Base-by-base conservation (phyloP, 2,113 vertebrate genomes). In the Clarias gariepinus region DNA sequence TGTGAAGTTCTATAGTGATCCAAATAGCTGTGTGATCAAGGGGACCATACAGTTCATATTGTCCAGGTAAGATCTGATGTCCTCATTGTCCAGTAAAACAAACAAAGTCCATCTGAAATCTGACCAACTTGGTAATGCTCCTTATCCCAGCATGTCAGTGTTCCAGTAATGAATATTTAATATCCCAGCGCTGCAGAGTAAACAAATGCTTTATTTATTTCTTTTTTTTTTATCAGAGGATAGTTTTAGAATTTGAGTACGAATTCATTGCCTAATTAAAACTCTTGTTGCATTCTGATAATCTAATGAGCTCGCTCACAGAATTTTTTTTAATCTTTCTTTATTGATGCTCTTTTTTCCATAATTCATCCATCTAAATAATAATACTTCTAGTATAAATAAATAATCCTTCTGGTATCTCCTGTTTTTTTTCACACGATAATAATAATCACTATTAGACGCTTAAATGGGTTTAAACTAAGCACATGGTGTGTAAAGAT, bases 21-120 rank as follows among this genome's bases (percentile, higher is more conserved):
- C 89, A 91, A 91, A 90, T 90, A 85, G 71, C 80, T 36, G 64
- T 71, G 41, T 86, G 55, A 76, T 53, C 87, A 81, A 85, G 86
- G 79, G 86, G 86, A 87, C 73, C 36, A 41, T 47, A 81, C 60
- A 63, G 57, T 74, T 82, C 66, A 58, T 63, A 64, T 21, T 57
- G 28, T 33, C 36, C 77, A 30, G 30, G 28, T 28, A 19, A n/a
- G 55, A 36, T 21, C 28, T 12, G n/a, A 21, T 63, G 53, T 18
- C 55, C 55, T 53, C 52, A 33, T 55, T 55, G 25, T 55, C 61
- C n/a, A 64, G 9, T 84, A 58, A 58, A 57, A 33, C 21, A 36
- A 47, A 23, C 21, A 36, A 47, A 13, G 33, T 36, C 68, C 28
- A 30, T 30, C 13, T 83, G 8, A 68, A 9, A 30, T 68, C 23